A percentile compares a stretch with the other conserved stretches of the same genome.
These are phyloP conservation scores for Limonius californicus DNA, from an alignment of 1,140 invertebrate genomes.

Conservation along the genomic window DNA sequence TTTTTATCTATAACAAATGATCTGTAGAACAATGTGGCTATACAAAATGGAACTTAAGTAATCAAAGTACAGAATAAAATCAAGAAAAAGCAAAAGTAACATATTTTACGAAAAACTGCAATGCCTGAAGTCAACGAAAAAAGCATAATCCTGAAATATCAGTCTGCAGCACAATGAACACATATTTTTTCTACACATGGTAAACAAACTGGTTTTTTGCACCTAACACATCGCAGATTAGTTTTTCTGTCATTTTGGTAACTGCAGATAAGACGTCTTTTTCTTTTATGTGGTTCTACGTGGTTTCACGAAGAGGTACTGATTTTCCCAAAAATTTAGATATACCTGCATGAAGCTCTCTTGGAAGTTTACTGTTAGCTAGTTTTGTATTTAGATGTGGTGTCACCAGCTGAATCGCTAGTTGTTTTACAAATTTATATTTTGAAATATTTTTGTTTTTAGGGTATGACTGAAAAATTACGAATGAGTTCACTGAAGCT, in stretches of 20 bases:
- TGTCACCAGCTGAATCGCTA: neutral
- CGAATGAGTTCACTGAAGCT: slow-evolving; percentile 23
- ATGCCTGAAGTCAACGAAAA: too few relatives aligned
- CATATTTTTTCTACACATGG: neutral
- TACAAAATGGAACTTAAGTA: too few relatives aligned
- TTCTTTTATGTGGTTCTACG: neutral
- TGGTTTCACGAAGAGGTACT: neutral
- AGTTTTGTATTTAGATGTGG: neutral
- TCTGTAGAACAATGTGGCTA: too few relatives aligned
- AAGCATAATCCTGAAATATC: too few relatives aligned
- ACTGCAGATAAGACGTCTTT: neutral
- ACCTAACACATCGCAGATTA: neutral
- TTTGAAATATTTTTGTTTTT: neutral
- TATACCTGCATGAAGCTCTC: neutral
- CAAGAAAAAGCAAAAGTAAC: too few relatives aligned
- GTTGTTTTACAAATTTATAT: neutral
- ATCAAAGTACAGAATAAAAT: too few relatives aligned
- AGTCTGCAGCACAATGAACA: neutral
- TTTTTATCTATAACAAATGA: too few relatives aligned
- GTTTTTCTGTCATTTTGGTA: neutral
- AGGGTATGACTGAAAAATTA: neutral
- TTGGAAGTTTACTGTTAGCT: neutral
- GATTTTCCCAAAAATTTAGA: neutral
- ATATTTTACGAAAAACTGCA: too few relatives aligned
- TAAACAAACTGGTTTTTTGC: slow-evolving; percentile 1